Conservation (phyloP, 2,888 invertebrate species). For the Phyto melanocephala region DNA sequence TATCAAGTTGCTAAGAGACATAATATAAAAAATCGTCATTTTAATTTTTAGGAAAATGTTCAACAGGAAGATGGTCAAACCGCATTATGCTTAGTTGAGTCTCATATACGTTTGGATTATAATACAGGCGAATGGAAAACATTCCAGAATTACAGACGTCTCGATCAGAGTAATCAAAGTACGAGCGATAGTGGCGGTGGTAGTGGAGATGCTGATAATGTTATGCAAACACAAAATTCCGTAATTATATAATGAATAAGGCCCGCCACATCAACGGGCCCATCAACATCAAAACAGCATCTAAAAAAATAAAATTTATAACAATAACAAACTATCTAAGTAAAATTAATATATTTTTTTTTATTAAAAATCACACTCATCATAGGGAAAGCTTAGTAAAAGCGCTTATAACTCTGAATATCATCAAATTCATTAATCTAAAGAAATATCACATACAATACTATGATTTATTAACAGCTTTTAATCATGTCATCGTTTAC, state of each 20-base stretch:
- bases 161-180: slow-evolving; percentile 80
- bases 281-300: slow-evolving; percentile 59
- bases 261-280: slow-evolving; percentile 63
- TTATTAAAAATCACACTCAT: slow-evolving; percentile 48
- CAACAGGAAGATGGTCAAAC: slow-evolving; percentile 91
- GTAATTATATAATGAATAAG: slow-evolving; percentile 72
- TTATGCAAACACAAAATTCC: slow-evolving; percentile 73
- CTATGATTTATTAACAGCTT: not conserved
- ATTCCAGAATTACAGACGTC: slow-evolving; percentile 92
- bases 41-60: slow-evolving; percentile 84
- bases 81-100: slow-evolving; percentile 83
- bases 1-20: too few relatives aligned
- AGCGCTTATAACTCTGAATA: slow-evolving; percentile 54
- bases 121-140: slow-evolving; percentile 98
- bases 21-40: not conserved
- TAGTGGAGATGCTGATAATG: slow-evolving; percentile 63
- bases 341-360: slow-evolving; percentile 24
- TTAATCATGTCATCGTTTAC: not conserved
- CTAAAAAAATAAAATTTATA: slow-evolving; percentile 57
- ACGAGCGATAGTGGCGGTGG: slow-evolving; percentile 65
- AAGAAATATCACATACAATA: not conserved
- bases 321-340: slow-evolving; percentile 3
- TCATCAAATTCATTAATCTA: slow-evolving; percentile 5
- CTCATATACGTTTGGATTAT: slow-evolving; percentile 99
- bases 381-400: slow-evolving; percentile 63